These are phyloP conservation scores for Cephonodes hylas DNA, from an alignment of 2,888 invertebrate species.

Conservation along the genomic window DNA sequence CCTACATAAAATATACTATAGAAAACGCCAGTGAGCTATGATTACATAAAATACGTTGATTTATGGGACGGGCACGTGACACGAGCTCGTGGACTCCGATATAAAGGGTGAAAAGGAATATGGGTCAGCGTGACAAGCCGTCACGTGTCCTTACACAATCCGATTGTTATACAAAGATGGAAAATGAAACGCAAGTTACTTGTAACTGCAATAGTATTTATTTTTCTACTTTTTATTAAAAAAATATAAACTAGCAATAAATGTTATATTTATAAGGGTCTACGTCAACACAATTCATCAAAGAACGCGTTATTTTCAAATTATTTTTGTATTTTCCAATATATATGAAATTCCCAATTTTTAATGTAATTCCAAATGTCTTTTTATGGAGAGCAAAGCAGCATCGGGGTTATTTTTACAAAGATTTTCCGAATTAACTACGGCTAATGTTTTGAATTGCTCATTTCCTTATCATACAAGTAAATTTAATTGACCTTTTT, in stretches of 20 bases:
- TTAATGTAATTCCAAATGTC: not conserved
- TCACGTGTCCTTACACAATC: constrained; percentile 7
- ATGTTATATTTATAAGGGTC: too few relatives aligned
- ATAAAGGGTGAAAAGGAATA: not conserved
- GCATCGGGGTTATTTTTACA: not conserved
- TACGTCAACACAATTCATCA: too few relatives aligned
- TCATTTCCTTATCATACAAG: not conserved
- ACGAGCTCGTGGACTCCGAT: not conserved
- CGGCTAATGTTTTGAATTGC: not conserved
- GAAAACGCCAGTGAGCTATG: not conserved
- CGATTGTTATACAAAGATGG: not conserved
- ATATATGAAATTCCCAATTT: too few relatives aligned
- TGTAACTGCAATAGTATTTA: not conserved
- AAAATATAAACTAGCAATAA: too few relatives aligned
- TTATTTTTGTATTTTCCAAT: too few relatives aligned
- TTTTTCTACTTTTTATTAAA: not conserved
- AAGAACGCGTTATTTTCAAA: too few relatives aligned
- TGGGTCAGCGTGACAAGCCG: constrained; percentile 14
- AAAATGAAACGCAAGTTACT: not conserved
- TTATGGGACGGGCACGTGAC: constrained; percentile 7
- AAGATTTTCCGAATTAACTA: not conserved
- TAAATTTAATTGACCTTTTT: not conserved
- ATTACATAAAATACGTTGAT: not conserved
- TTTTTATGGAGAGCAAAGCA: not conserved
- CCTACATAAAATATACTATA: not conserved